Conservation (phyloP, 2,113 vertebrate genomes). For the Aptenodytes patagonicus region DNA sequence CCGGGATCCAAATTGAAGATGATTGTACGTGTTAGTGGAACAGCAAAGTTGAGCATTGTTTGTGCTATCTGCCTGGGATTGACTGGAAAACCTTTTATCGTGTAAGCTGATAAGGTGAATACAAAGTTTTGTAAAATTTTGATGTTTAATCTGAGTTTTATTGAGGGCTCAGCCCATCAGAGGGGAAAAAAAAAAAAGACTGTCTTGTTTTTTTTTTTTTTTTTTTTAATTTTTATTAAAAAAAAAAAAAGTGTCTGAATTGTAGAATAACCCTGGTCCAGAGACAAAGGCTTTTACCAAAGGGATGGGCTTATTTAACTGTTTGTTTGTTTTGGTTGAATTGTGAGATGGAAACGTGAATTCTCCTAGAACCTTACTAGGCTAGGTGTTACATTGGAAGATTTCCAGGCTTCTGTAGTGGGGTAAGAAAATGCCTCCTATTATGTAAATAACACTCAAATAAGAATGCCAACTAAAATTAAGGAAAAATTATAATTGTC, state of each 20-base stretch:
- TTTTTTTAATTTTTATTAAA: not conserved
- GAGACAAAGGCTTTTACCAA: not conserved
- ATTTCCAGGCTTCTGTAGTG: not conserved
- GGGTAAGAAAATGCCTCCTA: not conserved
- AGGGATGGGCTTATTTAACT: not conserved
- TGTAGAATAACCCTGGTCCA: not conserved
- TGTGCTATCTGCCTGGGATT: slow-evolving; percentile 91
- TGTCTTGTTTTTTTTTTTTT: too few relatives aligned
- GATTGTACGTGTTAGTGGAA: slow-evolving; percentile 58
- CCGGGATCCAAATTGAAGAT: slow-evolving; percentile 90
- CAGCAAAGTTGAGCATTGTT: slow-evolving; percentile 86
- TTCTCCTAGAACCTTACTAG: not conserved
- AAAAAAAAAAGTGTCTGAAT: not conserved
- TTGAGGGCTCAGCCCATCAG: too few relatives aligned
- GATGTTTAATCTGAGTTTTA: not conserved
- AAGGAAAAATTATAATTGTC: not conserved
- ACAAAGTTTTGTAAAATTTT: not conserved
- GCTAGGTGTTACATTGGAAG: not conserved
- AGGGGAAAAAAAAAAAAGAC: too few relatives aligned
- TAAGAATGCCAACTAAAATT: not conserved
- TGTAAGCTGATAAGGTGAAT: slow-evolving; percentile 83
- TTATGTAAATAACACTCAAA: not conserved
- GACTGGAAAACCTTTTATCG: slow-evolving; percentile 87
- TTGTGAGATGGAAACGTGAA: not conserved
- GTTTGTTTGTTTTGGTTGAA: not conserved